Base-by-base conservation (phyloP, 1,140 invertebrate genomes). In the Kradibia gibbosae region DNA sequence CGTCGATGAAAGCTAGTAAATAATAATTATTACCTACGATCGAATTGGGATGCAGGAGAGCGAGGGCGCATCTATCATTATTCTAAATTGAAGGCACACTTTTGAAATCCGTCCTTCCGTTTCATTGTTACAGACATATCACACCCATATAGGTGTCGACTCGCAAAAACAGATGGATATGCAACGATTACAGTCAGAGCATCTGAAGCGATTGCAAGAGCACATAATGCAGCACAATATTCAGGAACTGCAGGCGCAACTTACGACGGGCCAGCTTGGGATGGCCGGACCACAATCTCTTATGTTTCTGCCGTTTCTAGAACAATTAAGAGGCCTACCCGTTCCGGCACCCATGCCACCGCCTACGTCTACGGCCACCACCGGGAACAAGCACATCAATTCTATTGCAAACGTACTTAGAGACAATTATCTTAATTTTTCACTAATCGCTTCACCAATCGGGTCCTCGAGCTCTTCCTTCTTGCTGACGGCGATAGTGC, bases 241-340 rank as follows among this genome's bases (percentile, higher is more conserved):
- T 45, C 92, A 93, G 83, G 93, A 93, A 84, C 84, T 94, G 42
- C 93, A 93, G 88, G 93, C 93, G 81, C 90, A 91, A 74, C 88
- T 91, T 85, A 89, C 86, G 67, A 91, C 91, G 83, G 85, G 86
- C 78, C 88, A 89, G 75, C 78, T 91, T 83, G 87, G 92, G 81
- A 87, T 92, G 82, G 87, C 88, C n/a, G 87, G 89, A 28, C 90
- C 92, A 2, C 92, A 92, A 80, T 92, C 92, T 71, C 89, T 94
- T 81, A 92, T 94, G 91, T 93, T 93, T 82, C 89, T 94, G 65
- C 93, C 94, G 31, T 92, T 94, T 84, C 89, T 94, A 82, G 94
- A 94, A 84, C 93, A 93, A 75, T 86, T 93, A 39, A 87, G 91
- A 85, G 91, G 90, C 72, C 57, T 91, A 57, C 90, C 90, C 1